phyloP scores from a whole-genome alignment of 2,113 vertebrate species.

The Urocolius indicus region DNA sequence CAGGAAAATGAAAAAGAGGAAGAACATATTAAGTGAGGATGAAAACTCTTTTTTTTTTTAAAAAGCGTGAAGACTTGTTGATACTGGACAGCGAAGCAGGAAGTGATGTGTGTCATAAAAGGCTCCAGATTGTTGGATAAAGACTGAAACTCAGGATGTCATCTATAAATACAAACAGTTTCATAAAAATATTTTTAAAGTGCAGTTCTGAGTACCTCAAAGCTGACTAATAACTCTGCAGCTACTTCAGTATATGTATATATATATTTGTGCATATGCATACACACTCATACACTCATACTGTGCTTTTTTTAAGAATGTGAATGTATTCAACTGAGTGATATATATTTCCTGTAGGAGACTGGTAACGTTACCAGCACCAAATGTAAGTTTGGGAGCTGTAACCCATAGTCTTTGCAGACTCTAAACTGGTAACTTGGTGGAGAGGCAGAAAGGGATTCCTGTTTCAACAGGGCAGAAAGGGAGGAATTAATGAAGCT shows the following conservation, averaged over 20 bases:
- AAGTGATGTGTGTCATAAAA: constrained; percentile 3
- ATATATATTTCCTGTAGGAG: not conserved
- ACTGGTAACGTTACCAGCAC: not conserved
- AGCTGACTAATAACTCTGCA: not conserved
- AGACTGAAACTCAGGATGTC: constrained; percentile 16
- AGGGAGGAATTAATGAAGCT: not conserved
- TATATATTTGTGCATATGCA: not conserved
- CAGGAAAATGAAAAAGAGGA: not conserved
- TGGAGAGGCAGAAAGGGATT: not conserved
- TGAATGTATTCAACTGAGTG: not conserved
- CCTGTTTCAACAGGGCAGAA: not conserved
- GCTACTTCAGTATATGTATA: not conserved
- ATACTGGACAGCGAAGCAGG: not conserved
- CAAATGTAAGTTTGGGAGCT: not conserved
- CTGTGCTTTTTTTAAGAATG: not conserved
- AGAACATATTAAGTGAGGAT: not conserved
- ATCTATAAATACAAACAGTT: constrained; percentile 30
- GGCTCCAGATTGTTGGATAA: not conserved
- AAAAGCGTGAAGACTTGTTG: not conserved
- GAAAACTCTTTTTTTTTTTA: not conserved
- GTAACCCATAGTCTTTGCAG: not conserved
- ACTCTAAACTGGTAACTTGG: not conserved
- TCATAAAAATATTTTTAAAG: constrained; percentile 3
- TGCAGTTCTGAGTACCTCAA: not conserved
- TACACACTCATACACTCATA: not conserved